Conservation (phyloP, 2,113 vertebrate species). For the Elachura formosa region DNA sequence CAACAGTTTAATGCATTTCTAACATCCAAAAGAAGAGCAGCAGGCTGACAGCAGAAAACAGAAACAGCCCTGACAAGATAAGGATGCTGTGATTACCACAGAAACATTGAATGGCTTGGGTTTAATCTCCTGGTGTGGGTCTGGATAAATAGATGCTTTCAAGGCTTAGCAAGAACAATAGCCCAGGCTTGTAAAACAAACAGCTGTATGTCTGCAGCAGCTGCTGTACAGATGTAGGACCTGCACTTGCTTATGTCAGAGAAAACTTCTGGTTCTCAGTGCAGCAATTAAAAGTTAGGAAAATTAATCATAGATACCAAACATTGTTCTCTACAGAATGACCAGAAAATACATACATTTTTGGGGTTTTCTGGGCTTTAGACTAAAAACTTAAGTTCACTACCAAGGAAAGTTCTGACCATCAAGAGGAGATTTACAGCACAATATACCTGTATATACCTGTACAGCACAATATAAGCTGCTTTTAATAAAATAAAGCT, state of each 20-base stretch:
- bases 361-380: background rate
- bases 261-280: background rate
- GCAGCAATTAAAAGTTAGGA: background rate
- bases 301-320: background rate
- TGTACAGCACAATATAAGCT: too few relatives aligned
- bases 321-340: background rate
- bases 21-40: background rate
- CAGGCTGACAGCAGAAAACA: background rate
- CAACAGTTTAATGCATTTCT: background rate
- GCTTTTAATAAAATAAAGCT: background rate
- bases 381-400: background rate
- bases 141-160: background rate
- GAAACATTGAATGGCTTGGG: background rate
- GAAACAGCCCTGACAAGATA: background rate
- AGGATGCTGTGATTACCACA: background rate
- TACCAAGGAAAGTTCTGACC: background rate
- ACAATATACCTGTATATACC: background rate
- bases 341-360: background rate
- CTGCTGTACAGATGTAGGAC: background rate
- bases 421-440: background rate
- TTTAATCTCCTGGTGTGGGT: background rate
- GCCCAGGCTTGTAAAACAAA: background rate
- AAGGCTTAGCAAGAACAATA: background rate
- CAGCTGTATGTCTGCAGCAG: background rate
- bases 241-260: background rate